Conservation (phyloP, 2,113 vertebrate species). For the Isurus oxyrinchus region DNA sequence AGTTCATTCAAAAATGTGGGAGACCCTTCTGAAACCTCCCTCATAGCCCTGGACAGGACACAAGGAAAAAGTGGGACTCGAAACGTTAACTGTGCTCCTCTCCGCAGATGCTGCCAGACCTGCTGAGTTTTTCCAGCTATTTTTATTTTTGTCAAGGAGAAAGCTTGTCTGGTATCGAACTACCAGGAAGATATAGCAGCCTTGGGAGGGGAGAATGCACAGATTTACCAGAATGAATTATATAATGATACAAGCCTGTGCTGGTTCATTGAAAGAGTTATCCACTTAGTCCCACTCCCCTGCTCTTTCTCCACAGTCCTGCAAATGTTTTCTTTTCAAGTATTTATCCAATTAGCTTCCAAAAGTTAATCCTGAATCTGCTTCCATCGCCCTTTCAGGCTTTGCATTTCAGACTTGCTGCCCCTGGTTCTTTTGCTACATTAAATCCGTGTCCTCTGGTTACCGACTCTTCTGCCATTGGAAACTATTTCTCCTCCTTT, state of each 20-base stretch:
- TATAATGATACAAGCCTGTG: not conserved
- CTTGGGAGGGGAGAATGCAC: not conserved
- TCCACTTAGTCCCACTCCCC: not conserved
- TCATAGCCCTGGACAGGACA: not conserved
- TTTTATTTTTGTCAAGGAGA: no score
- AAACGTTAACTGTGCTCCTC: no score
- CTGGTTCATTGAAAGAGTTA: not conserved
- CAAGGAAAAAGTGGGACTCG: not conserved
- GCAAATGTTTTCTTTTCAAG: no score
- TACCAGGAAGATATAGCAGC: not conserved
- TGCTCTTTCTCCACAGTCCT: not conserved
- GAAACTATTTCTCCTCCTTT: not conserved
- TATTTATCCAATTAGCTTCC: not conserved
- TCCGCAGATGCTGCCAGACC: no score
- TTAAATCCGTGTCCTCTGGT: not conserved
- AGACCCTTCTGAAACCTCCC: not conserved
- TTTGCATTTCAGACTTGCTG: not conserved
- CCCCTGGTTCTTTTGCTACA: not conserved
- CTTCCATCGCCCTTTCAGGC: not conserved
- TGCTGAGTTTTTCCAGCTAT: no score
- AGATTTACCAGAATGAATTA: not conserved
- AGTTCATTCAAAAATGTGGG: not conserved
- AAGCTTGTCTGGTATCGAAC: not conserved
- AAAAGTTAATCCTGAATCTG: not conserved
- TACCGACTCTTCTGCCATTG: not conserved